Evolutionary conservation across 2,888 invertebrate genomes (phyloP).

Genomic region (Diadromus collaris): DNA sequence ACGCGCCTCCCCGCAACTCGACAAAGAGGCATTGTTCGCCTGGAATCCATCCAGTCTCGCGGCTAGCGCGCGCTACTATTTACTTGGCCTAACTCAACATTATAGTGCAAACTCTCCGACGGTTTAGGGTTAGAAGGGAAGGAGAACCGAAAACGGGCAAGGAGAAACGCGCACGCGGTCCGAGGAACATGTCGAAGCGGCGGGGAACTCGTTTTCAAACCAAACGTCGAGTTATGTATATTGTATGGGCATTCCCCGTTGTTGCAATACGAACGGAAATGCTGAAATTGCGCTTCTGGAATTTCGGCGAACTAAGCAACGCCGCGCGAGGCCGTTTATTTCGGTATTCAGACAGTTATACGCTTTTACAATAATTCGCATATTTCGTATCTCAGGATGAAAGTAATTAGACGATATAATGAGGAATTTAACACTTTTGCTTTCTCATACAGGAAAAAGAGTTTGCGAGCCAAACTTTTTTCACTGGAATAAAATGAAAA

Average conservation of each 20-base stretch:
- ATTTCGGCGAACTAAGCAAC: slow-evolving; percentile 20
- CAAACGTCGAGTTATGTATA: slow-evolving; percentile 28
- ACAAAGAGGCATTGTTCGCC: slow-evolving; percentile 76
- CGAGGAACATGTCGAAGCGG: slow-evolving; percentile 38
- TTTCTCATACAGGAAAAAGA: not conserved
- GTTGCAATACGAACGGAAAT: slow-evolving; percentile 21
- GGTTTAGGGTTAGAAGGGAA: slow-evolving; percentile 9
- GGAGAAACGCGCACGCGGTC: slow-evolving; percentile 5
- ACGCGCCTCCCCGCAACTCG: slow-evolving; percentile 51
- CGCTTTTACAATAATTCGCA: not conserved
- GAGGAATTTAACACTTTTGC: not conserved
- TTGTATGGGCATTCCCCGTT: slow-evolving; percentile 7
- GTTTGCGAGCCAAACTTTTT: too few species aligned
- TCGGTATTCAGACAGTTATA: not conserved
- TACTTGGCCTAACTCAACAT: slow-evolving; percentile 76
- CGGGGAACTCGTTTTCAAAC: slow-evolving; percentile 28
- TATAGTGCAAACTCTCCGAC: slow-evolving; percentile 59
- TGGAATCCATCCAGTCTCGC: slow-evolving; percentile 68
- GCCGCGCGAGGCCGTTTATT: slow-evolving; percentile 7
- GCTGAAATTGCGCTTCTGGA: slow-evolving; percentile 34
- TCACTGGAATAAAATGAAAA: too few species aligned
- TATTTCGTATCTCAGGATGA: not conserved
- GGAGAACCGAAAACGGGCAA: slow-evolving; percentile 14
- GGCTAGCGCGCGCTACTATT: slow-evolving; percentile 67
- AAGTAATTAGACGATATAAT: not conserved